Evolutionary conservation across 2,888 invertebrate species (phyloP).

Genomic region (Ormyrus labotus): DNA sequence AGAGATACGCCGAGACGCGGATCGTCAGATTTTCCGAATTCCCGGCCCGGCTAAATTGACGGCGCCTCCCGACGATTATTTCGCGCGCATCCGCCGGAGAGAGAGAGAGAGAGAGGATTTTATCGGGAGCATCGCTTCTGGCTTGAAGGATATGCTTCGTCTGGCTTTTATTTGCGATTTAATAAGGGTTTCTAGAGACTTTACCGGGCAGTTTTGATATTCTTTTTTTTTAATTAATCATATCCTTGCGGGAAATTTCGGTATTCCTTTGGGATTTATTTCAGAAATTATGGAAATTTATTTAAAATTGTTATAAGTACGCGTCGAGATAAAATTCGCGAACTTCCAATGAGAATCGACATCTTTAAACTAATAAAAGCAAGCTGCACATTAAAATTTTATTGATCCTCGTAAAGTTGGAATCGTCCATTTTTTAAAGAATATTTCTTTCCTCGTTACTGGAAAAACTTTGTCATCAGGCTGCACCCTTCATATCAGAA

Average conservation of each 20-base stretch:
- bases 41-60: slow-evolving; percentile 23
- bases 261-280: no score
- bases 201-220: not conserved
- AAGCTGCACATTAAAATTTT: no score
- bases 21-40: slow-evolving; percentile 43
- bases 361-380: no score
- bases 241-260: not conserved
- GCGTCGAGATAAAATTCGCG: no score
- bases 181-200: slow-evolving; percentile 2
- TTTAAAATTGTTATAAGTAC: no score
- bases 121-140: slow-evolving; percentile 7
- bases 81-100: not conserved
- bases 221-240: slow-evolving; percentile 9
- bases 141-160: not conserved
- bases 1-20: slow-evolving; percentile 4
- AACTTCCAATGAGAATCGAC: no score
- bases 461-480: no score
- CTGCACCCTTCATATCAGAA: no score
- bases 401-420: no score
- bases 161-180: slow-evolving; percentile 13
- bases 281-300: no score
- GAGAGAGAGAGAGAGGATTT: not conserved
- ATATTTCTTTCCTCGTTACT: no score
- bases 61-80: slow-evolving; percentile 30
- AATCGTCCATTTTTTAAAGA: no score